phyloP scores from a whole-genome alignment of 1,140 invertebrate species.

The Littorina saxatilis region DNA sequence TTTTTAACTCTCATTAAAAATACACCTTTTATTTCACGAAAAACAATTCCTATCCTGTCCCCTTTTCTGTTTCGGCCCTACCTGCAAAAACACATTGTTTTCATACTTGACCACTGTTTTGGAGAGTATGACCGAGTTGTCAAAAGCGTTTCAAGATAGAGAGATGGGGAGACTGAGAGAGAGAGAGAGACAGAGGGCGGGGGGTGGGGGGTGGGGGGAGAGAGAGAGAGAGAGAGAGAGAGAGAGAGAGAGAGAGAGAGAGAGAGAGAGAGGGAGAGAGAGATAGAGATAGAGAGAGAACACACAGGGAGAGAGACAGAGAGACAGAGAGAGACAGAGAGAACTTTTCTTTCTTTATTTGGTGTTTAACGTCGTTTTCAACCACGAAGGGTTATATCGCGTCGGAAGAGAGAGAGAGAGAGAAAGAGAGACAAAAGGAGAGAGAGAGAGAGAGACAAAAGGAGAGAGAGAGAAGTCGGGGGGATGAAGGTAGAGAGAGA shows the following conservation, averaged over 20 bases:
- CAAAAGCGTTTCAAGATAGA: neutral
- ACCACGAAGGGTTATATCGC: neutral
- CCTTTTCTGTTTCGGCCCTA: too few relatives aligned
- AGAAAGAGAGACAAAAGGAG: too few relatives aligned
- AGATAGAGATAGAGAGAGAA: neutral
- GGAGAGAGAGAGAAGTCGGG: too few relatives aligned
- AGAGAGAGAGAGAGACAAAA: neutral
- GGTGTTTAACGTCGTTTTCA: too few relatives aligned
- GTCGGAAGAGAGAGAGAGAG: neutral
- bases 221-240: neutral
- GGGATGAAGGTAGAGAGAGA: neutral
- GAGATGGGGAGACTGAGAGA: too few relatives aligned
- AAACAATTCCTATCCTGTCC: neutral
- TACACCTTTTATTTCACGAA: neutral
- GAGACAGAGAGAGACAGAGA: neutral
- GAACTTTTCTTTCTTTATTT: too few relatives aligned
- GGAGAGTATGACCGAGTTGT: neutral
- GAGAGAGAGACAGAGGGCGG: too few relatives aligned
- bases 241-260: neutral
- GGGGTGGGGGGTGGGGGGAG: too few relatives aligned
- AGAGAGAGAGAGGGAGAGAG: neutral
- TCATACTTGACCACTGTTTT: neutral
- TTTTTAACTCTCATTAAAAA: neutral
- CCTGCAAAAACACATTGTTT: neutral
- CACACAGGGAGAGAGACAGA: too few relatives aligned